A percentile compares a stretch with the other conserved stretches of the same genome.
phyloP scores from a whole-genome alignment of 2,113 vertebrate genomes.

The Alaudala cheleensis region DNA sequence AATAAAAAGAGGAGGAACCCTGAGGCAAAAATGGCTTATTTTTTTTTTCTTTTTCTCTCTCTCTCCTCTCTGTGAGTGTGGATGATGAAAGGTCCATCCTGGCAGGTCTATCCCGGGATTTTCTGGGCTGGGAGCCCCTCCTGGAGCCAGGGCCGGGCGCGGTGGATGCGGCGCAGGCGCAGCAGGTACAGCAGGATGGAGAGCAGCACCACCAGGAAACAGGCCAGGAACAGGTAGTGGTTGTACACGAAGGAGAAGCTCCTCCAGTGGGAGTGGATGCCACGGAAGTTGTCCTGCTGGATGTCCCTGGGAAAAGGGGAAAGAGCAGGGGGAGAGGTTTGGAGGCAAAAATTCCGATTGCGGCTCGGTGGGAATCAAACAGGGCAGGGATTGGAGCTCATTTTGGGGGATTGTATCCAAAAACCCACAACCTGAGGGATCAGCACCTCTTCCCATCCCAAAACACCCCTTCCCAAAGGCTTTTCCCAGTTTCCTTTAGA shows the following conservation, averaged over 20 bases:
- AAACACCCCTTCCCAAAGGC: neutral
- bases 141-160: slow-evolving; percentile 74
- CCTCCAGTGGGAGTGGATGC: slow-evolving; percentile 86
- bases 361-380: too few relatives aligned
- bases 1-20: slow-evolving; percentile 65
- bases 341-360: neutral
- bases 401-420: neutral
- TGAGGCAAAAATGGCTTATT: slow-evolving; percentile 82
- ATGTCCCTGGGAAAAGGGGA: slow-evolving; percentile 75
- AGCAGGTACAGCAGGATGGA: slow-evolving; percentile 94
- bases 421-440: neutral
- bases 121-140: slow-evolving; percentile 67
- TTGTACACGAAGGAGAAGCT: slow-evolving; percentile 95
- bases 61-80: neutral
- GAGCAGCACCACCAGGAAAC: slow-evolving; percentile 92
- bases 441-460: neutral
- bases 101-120: slow-evolving; percentile 14
- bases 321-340: neutral
- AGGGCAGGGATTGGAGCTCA: neutral
- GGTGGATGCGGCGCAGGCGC: slow-evolving; percentile 88
- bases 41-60: too few relatives aligned
- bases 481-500: too few relatives aligned
- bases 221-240: slow-evolving; percentile 91
- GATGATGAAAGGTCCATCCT: too few relatives aligned
- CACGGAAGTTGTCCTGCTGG: slow-evolving; percentile 91